Base-by-base conservation (phyloP, 2,113 vertebrate genomes). In the Calcarius ornatus region DNA sequence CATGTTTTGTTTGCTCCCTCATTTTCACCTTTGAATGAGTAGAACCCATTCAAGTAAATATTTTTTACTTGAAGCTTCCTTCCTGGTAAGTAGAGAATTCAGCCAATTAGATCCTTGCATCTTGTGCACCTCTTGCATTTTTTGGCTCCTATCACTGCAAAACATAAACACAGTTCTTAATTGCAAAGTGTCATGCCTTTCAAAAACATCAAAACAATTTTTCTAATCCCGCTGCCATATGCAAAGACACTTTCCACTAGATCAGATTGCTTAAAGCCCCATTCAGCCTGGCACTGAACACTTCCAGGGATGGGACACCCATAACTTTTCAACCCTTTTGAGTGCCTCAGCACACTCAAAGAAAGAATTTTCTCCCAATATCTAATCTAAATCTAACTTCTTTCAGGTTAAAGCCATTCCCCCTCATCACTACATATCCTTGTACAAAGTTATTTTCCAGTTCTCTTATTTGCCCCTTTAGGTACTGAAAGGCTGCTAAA, bases 211-310 rank as follows among this genome's bases (percentile, higher is more conserved):
- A 30, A 81, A 86, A 75, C 3, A 63, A 42, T 50, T 51, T 3
- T 56, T 40, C 43, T 45, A 38, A 20, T 33, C 16, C 19, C 0
- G 0, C 28, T 59, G 20, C 33, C 20, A 19, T 9, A 19, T 1
- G 0, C 30, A 45, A 37, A 8, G 24, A 25, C 16, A 30, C 11
- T 28, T 28, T 71, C 28, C 9, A 12, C 6, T 65, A 65, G 10
- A 37, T 38, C 12, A 56, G 31, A 11, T 13, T 65, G 11, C 11
- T 59, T 38, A 45, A 59, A 45, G 4, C 15, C 12, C 5, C 28
- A 59, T 45, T 17, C 45, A 79, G 1, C 12, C 38, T 40, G 43
- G 17, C 38, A 25, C 2, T 40, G 24, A 71, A 25, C 21, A 27
- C 4, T 59, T 65, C 21, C 30, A 47, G 17, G 14, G 28, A 31